Evolutionary conservation across 2,797 vertebrate genomes (phyloP), one percentile per base, ranked within the genome.

Genomic region (Hydrocynus forskahlii): DNA sequence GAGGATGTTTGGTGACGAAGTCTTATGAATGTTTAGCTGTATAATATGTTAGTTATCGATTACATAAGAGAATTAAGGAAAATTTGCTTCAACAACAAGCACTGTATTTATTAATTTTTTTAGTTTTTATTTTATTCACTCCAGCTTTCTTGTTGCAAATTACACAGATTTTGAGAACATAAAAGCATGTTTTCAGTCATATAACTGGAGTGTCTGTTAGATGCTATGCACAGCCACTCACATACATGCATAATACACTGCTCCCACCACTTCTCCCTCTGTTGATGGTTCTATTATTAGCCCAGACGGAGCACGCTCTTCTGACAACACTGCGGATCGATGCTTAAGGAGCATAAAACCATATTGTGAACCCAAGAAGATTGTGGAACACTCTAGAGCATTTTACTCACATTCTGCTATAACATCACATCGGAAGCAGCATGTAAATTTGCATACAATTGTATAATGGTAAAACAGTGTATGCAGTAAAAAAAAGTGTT

Each of bases 201-300:
- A 38, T 17, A 5, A 14, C 62, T 5, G 62, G n/a, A 25, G 10
- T 23, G 19, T 23, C 3, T 48, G 19, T 45, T 23, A 69, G 43
- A 50, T 13, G 67, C 38, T 69, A 13, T 69, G 0, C 23, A 50
- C 57, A 60, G 23, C 21, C 57, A 69, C 66, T 23, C n/a, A 45
- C 16, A 68, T 38, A 43, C 29, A n/a, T 45, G n/a, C 67, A 48
- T 48, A 69, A 45, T 19, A 43, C 43, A 45, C 67, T 23, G 43
- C 67, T 9, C 40, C n/a, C 67, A 25, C 67, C 21, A 19, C 66
- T n/a, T 48, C 23, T 63, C 60, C 40, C 10, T 45, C n/a, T 48
- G 4, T 69, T 50, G 40, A 35, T 68, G 16, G 64, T 40, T 68
- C 67, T 69, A 50, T 69, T 69, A 23, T 69, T 50, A 69, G 67